Percentiles rank a stretch among this genome's conserved stretches.
Conservation (phyloP, 2,797 vertebrate species). For the Micropoecilia bifurca region DNA sequence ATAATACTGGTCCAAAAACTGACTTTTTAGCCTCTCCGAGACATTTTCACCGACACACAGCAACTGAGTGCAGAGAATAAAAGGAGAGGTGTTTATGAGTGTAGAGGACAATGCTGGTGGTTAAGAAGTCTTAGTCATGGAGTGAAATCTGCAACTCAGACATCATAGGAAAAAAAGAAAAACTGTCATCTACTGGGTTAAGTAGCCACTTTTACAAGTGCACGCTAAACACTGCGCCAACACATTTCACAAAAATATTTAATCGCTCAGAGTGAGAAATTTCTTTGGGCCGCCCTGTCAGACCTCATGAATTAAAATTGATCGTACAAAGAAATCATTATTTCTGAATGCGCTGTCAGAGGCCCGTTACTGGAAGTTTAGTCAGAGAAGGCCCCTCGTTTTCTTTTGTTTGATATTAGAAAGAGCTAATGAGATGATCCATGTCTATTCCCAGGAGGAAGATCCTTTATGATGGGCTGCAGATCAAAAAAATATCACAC, state of each 20-base stretch:
- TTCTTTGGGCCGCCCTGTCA: slow-evolving; percentile 48
- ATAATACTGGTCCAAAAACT: slow-evolving; percentile 58
- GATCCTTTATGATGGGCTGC: background rate
- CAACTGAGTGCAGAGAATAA: slow-evolving; percentile 7
- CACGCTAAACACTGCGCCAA: slow-evolving; percentile 12
- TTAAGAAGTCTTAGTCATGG: slow-evolving; percentile 13
- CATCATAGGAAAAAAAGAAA: slow-evolving; percentile 48
- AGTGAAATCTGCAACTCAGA: slow-evolving; percentile 47
- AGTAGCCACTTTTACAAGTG: slow-evolving; percentile 49
- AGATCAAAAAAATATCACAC: slow-evolving; percentile 10
- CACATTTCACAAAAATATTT: slow-evolving; percentile 58
- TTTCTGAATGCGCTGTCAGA: slow-evolving; percentile 20
- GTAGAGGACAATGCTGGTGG: slow-evolving; percentile 1
- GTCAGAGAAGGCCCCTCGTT: background rate
- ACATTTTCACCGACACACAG: slow-evolving; percentile 15
- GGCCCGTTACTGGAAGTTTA: background rate
- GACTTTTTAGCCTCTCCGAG: slow-evolving; percentile 46
- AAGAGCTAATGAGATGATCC: background rate
- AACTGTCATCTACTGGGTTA: slow-evolving; percentile 64
- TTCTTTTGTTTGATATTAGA: slow-evolving; percentile 9
- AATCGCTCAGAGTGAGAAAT: slow-evolving; percentile 42
- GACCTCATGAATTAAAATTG: slow-evolving; percentile 36
- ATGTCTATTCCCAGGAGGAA: background rate
- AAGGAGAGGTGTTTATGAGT: slow-evolving; percentile 9
- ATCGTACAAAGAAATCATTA: slow-evolving; percentile 32